Percentiles rank a stretch among this genome's conserved stretches.
phyloP scores from a whole-genome alignment of 2,797 vertebrate genomes.

The Tragelaphus oryx region DNA sequence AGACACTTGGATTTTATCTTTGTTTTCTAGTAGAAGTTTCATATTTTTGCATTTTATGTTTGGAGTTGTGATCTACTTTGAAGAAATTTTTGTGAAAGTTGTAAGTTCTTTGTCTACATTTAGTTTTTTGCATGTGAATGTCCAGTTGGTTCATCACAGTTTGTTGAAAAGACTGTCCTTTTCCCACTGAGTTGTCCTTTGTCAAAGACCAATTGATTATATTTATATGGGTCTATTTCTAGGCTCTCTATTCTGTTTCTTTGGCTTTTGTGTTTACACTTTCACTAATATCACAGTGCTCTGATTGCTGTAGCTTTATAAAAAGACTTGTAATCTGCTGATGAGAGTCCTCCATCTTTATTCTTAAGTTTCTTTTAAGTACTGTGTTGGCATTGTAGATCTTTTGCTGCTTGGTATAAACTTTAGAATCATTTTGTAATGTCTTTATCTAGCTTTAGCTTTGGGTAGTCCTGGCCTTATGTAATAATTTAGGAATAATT shows the following conservation, averaged over 20 bases:
- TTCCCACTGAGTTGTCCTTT: neutral
- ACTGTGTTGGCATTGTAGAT: no score
- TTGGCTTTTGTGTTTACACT: neutral
- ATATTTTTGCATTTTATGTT: neutral
- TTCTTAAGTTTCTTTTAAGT: neutral
- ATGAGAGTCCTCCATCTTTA: neutral
- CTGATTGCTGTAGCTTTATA: neutral
- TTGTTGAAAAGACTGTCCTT: neutral
- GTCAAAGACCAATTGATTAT: neutral
- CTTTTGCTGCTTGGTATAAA: neutral
- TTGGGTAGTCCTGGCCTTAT: neutral
- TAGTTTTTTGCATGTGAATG: neutral
- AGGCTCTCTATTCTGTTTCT: neutral
- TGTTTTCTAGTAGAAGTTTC: neutral
- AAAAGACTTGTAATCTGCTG: neutral
- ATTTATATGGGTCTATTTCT: neutral
- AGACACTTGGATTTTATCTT: neutral
- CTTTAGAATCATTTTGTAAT: neutral
- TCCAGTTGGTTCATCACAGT: neutral
- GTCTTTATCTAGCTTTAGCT: neutral
- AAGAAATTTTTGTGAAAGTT: neutral
- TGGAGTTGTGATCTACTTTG: neutral
- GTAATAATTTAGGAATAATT: neutral
- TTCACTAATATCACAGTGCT: neutral
- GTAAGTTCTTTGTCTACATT: neutral